These are phyloP conservation scores for Drosophila trapezifrons DNA, from an alignment of 1,140 invertebrate genomes.

Conservation along the genomic window DNA sequence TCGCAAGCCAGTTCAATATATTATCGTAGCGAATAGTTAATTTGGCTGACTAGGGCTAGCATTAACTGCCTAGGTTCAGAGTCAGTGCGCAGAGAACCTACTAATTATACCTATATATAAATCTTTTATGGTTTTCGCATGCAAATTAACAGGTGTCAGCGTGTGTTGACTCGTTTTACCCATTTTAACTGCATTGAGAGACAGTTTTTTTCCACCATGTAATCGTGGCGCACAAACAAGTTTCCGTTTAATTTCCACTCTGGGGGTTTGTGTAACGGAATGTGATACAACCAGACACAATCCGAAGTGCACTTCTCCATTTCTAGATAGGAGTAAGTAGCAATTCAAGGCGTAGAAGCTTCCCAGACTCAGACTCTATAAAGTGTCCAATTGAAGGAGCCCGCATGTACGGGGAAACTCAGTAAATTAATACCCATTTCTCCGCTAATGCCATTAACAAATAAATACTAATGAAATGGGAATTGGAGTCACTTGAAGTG, in stretches of 20 bases:
- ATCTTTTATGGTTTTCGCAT: not conserved
- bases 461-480: slow-evolving; percentile 26
- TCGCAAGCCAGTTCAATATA: not conserved
- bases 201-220: slow-evolving; percentile 18
- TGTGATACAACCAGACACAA: slow-evolving; percentile 21
- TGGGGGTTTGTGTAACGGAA: slow-evolving; percentile 13
- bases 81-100: not conserved
- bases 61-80: slow-evolving; percentile 2
- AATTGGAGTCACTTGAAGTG: slow-evolving; percentile 3
- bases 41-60: not conserved
- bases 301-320: slow-evolving; percentile 15
- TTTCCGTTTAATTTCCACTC: slow-evolving; percentile 21
- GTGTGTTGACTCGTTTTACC: not conserved
- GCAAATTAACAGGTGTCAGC: slow-evolving; percentile 17
- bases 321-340: slow-evolving; percentile 9
- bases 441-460: slow-evolving; percentile 7
- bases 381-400: slow-evolving; percentile 18
- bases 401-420: slow-evolving; percentile 1
- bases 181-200: not conserved
- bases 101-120: slow-evolving; percentile 1
- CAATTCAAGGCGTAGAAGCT: not conserved
- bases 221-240: slow-evolving; percentile 8
- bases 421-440: slow-evolving; percentile 11
- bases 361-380: not conserved
- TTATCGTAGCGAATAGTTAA: not conserved